phyloP scores from a whole-genome alignment of 1,140 invertebrate species.

The Eurosta solidaginis region DNA sequence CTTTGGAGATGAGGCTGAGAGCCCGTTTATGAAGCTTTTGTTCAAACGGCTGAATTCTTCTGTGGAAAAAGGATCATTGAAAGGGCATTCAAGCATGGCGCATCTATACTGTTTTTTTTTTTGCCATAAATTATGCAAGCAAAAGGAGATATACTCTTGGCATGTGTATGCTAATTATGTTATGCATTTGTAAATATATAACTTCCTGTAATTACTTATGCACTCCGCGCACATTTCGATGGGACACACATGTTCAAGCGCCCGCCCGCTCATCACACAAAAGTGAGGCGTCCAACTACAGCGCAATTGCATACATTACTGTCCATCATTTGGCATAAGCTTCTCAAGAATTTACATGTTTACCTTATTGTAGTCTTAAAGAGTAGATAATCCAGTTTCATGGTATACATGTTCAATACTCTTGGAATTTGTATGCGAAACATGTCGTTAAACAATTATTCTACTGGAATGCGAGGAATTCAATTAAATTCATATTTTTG shows the following conservation, averaged over 20 bases:
- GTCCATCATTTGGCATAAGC: too few species aligned
- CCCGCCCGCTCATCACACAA: neutral
- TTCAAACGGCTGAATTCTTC: too few species aligned
- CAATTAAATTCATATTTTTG: neutral
- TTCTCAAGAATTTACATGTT: neutral
- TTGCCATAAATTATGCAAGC: neutral
- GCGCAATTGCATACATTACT: neutral
- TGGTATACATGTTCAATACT: too few species aligned
- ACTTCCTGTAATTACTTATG: neutral
- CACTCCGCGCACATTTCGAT: neutral
- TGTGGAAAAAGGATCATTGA: too few species aligned
- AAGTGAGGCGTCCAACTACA: neutral
- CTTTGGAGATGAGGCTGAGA: too few species aligned
- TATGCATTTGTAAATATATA: neutral
- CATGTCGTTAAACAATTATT: neutral
- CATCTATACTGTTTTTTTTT: too few species aligned
- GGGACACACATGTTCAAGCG: too few species aligned
- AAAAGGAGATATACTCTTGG: neutral
- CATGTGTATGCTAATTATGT: neutral
- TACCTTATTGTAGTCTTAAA: neutral
- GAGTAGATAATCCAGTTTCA: too few species aligned
- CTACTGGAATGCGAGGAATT: neutral
- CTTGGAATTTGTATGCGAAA: slow-evolving; percentile 20
- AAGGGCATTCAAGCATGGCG: too few species aligned
- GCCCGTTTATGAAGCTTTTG: too few species aligned